Conservation (phyloP, 1,140 invertebrate species). For the Ericerus pela region DNA sequence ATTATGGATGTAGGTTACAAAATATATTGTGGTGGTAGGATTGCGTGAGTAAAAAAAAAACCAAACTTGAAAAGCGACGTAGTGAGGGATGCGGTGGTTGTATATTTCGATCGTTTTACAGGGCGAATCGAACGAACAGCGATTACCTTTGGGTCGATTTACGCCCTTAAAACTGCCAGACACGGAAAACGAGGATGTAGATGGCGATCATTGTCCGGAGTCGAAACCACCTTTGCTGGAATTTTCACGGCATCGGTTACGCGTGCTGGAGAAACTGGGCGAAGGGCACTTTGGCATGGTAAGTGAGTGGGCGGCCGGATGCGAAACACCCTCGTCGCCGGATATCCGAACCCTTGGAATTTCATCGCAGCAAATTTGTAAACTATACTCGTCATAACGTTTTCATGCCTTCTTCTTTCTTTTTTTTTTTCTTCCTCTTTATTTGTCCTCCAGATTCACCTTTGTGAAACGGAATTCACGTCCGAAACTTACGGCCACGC, state of each 20-base stretch:
- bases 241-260: conserved; percentile 64
- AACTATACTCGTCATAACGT: background rate
- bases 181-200: conserved; percentile 40
- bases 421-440: background rate
- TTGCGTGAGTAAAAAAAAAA: too few species aligned
- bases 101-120: too few species aligned
- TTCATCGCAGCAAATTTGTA: background rate
- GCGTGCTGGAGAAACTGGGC: conserved; percentile 70
- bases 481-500: conserved; percentile 43
- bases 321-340: background rate
- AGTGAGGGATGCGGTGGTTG: too few species aligned
- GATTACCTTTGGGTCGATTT: conserved; percentile 43
- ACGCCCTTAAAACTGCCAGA: conserved; percentile 53
- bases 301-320: conserved; percentile 29
- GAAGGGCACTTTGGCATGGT: conserved; percentile 80
- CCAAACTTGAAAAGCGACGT: too few species aligned
- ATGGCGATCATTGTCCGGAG: too few species aligned
- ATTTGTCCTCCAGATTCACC: conserved; percentile 41
- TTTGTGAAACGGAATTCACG: conserved; percentile 57
- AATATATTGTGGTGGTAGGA: too few species aligned
- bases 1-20: too few species aligned
- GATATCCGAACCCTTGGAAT: too few species aligned
- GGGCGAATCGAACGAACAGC: conserved; percentile 44
- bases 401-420: background rate
- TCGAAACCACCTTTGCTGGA: too few species aligned